Evolutionary conservation across 2,113 vertebrate genomes (phyloP), one percentile per base, ranked within the genome.

Genomic region (Cacatua alba): DNA sequence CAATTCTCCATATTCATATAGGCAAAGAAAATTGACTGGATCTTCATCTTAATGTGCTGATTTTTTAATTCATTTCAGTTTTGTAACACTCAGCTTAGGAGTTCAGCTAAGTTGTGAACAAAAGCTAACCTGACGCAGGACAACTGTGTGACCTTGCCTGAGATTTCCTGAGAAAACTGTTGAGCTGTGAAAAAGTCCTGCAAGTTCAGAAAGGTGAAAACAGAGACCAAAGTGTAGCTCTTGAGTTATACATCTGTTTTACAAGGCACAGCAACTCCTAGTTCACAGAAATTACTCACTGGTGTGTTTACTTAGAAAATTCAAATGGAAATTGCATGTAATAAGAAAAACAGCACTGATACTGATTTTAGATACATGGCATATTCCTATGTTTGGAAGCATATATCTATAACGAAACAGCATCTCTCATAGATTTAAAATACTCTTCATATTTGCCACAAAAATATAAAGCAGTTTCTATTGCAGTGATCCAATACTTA

Each of bases 401-500:
- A 13, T 20, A 19, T 9, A 11, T 25, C 44, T 35, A 5, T 48
- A 59, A 59, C 0, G 0, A 70, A 88, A 84, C 3, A 60, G 24
- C 9, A 69, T 62, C 11, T 76, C 35, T 76, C 11, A 13, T 9
- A 72, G 21, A 48, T 62, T 84, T 82, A 80, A 88, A 21, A n/a
- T 25, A 60, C 2, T 69, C 15, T 79, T 57, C 13, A 20, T 44
- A 83, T 90, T 41, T 81, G 17, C 33, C 29, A 60, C 31, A 63
- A 81, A 85, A 83, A 79, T 46, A 80, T 21, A 68, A 67, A 68
- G 21, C 31, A 76, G 15, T 68, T 76, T 77, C 17, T 60, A 18
- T 5, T 72, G 17, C 31, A 10, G 13, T 59, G 14, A n/a, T 41
- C 31, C 64, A 46, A 17, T 33, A 43, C 15, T 52, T 33, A 46